Evolutionary conservation across 35 echinoderm and acorn worm species (phyloP).

Genomic region (Apostichopus californicus): DNA sequence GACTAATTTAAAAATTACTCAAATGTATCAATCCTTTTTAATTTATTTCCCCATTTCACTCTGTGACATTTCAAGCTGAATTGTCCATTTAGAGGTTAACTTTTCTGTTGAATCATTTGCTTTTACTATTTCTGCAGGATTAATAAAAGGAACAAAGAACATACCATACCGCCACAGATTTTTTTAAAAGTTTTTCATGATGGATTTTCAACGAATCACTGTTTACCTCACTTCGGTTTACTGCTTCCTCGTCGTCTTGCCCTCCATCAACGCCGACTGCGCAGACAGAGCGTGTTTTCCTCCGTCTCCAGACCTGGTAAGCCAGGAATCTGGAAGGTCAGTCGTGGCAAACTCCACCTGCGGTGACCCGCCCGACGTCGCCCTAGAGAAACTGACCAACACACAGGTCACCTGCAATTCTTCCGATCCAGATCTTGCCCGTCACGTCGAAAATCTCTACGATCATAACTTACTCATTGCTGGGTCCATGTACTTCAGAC

Average conservation of each 20-base stretch:
- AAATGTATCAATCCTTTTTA: no score
- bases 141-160: no score
- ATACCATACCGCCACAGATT: no score
- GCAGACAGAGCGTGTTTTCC: constrained; percentile 79
- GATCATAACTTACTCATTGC: constrained; percentile 46
- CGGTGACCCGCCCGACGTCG: constrained; percentile 56
- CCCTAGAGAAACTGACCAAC: constrained; percentile 22
- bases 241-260: neutral
- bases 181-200: neutral
- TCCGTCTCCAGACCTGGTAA: constrained; percentile 67
- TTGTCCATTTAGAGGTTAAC: no score
- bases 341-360: constrained; percentile 77
- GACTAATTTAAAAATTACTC: no score
- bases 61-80: no score
- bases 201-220: neutral
- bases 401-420: constrained; percentile 57
- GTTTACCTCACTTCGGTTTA: neutral
- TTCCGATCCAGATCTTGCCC: constrained; percentile 47
- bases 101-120: no score
- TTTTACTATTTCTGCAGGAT: no score
- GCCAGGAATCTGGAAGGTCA: constrained; percentile 49
- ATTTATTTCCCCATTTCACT: no score
- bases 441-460: constrained; percentile 43
- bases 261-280: neutral
- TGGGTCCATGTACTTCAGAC: constrained; percentile 15